Conservation (phyloP, 1,140 invertebrate genomes). For the Oryzaephilus surinamensis region DNA sequence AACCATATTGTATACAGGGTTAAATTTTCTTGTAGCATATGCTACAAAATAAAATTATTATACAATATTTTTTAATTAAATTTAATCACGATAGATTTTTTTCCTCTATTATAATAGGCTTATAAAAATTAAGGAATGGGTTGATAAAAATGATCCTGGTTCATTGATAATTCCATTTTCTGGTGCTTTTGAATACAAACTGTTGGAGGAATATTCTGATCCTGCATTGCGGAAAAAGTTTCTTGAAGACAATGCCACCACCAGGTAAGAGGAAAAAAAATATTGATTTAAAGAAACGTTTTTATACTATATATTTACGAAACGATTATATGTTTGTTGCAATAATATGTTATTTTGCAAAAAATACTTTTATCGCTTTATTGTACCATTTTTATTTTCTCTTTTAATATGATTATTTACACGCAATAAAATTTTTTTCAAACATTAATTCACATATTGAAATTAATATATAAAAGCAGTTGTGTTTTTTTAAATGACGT, state of each 20-base stretch:
- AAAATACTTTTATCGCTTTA: not conserved
- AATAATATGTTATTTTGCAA: not conserved
- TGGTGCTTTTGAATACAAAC: constrained; percentile 78
- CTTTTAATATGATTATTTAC: too few relatives aligned
- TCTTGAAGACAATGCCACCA: constrained; percentile 66
- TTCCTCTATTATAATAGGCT: constrained; percentile 57
- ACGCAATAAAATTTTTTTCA: too few relatives aligned
- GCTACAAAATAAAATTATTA: too few relatives aligned
- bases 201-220: constrained; percentile 74
- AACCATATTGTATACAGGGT: too few relatives aligned
- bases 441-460: too few relatives aligned
- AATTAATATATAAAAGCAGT: too few relatives aligned
- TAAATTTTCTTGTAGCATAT: too few relatives aligned
- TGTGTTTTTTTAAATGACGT: too few relatives aligned
- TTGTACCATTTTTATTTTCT: too few relatives aligned
- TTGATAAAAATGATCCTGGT: constrained; percentile 94
- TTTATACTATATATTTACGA: not conserved
- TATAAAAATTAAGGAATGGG: constrained; percentile 97
- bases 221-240: constrained; percentile 62
- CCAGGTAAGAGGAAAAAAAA: constrained; percentile 54
- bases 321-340: not conserved
- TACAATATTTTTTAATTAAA: too few relatives aligned
- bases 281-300: not conserved
- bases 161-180: constrained; percentile 91
- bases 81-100: not conserved